Conservation (phyloP, 2,888 invertebrate species). For the Furcula furcula region DNA sequence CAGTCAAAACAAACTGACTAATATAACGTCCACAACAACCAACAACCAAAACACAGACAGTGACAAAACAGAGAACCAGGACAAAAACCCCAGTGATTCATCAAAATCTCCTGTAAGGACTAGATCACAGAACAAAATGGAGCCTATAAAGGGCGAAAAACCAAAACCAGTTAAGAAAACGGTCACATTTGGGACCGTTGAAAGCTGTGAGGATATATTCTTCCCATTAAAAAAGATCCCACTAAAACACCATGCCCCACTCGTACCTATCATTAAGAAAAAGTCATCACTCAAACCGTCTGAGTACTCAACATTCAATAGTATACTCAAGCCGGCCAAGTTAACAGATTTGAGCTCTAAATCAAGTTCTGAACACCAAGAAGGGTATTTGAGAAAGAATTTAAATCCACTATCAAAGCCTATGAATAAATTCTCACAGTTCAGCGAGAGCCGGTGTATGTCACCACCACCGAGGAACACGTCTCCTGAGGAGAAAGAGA, state of each 20-base stretch:
- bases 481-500: conserved; percentile 66
- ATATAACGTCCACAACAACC: conserved; percentile 24
- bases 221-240: conserved; percentile 80
- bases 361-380: conserved; percentile 75
- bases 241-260: conserved; percentile 82
- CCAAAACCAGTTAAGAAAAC: conserved; percentile 82
- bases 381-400: conserved; percentile 71
- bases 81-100: conserved; percentile 45
- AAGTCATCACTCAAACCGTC: conserved; percentile 80
- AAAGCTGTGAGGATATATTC: conserved; percentile 83
- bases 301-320: conserved; percentile 81
- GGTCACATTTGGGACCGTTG: conserved; percentile 84
- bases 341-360: conserved; percentile 83
- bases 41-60: no score
- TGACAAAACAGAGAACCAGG: conserved; percentile 44
- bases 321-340: conserved; percentile 83
- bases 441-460: conserved; percentile 68
- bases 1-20: conserved; percentile 52
- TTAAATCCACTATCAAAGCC: conserved; percentile 73
- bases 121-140: conserved; percentile 78
- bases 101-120: conserved; percentile 73
- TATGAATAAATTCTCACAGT: conserved; percentile 72
- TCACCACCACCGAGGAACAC: conserved; percentile 70
- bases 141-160: conserved; percentile 64
- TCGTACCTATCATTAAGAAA: conserved; percentile 84